These are phyloP conservation scores for Eulemur macaco DNA, from an alignment of 2,113 vertebrate genomes.

Conservation along the genomic window DNA sequence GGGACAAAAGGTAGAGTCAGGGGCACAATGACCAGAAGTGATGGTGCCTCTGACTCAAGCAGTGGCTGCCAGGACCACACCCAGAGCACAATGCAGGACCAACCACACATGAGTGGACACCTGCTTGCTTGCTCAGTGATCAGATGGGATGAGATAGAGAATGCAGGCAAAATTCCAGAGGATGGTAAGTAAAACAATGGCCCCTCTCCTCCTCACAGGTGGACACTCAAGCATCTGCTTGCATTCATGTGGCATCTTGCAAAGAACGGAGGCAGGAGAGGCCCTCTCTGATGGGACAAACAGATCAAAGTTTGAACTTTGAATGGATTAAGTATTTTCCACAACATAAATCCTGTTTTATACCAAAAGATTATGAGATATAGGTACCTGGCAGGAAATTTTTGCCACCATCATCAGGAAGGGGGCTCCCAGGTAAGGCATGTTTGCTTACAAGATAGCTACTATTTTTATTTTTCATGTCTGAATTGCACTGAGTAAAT, in stretches of 20 bases:
- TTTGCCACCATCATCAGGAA: not conserved
- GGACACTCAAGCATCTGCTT: not conserved
- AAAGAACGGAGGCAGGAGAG: not conserved
- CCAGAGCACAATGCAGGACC: not conserved
- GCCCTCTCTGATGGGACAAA: not conserved
- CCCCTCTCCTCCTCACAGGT: accelerated
- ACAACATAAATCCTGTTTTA: not conserved
- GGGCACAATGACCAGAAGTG: not conserved
- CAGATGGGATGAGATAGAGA: not conserved
- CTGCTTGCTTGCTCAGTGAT: not conserved
- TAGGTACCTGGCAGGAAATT: not conserved
- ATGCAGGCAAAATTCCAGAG: not conserved
- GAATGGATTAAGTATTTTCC: not conserved
- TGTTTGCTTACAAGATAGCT: not conserved
- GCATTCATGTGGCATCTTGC: not conserved
- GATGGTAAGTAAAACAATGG: not conserved
- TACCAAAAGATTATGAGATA: not conserved
- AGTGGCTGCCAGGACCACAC: not conserved
- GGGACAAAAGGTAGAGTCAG: not conserved
- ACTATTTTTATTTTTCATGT: not conserved
- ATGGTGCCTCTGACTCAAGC: not conserved
- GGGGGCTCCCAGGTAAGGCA: not conserved
- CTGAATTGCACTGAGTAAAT: not conserved
- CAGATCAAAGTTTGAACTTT: not conserved
- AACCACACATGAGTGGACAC: not conserved